These are phyloP conservation scores for Ceratotherium simum DNA, from an alignment of 2,113 vertebrate species.

Conservation along the genomic window DNA sequence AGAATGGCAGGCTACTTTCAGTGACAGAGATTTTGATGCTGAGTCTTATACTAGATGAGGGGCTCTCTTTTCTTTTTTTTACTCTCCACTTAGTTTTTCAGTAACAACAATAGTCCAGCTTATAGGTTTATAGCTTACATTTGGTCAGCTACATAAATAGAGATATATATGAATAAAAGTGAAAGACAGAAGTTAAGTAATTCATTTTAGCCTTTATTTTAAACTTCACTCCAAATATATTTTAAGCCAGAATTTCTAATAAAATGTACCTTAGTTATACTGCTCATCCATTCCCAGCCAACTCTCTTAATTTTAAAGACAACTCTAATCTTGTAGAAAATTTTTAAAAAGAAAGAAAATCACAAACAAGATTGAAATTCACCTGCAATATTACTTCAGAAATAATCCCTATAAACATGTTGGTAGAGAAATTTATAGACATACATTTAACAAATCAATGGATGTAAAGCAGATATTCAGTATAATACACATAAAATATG, in stretches of 20 bases:
- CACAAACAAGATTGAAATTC: neutral
- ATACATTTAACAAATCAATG: neutral
- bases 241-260: neutral
- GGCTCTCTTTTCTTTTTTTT: neutral
- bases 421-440: neutral
- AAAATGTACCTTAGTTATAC: neutral
- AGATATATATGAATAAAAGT: neutral
- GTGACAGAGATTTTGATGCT: neutral
- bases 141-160: neutral
- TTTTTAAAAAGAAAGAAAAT: neutral
- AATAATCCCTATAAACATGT: neutral
- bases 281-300: neutral
- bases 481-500: neutral
- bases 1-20: neutral
- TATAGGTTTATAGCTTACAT: neutral
- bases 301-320: neutral
- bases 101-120: neutral
- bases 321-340: neutral
- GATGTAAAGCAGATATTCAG: neutral
- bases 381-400: neutral
- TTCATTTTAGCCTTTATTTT: neutral
- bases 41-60: neutral
- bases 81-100: neutral
- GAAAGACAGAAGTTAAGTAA: neutral
- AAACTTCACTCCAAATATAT: neutral